Base-by-base conservation (phyloP, 2,797 vertebrate species). In the Malacoctenus gilli region DNA sequence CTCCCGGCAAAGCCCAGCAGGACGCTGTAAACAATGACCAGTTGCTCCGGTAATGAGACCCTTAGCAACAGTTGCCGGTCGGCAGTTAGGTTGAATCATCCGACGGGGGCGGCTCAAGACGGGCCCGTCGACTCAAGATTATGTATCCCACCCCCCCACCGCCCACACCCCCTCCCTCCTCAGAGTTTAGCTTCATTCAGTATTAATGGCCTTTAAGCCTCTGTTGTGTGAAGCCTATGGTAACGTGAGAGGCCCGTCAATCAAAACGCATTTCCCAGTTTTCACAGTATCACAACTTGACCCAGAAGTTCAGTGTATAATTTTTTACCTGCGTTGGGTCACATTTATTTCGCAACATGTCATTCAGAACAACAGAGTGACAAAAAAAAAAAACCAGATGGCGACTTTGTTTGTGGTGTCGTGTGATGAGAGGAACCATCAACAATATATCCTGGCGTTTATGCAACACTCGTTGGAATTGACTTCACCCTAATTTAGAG, bases 31-130 rank as follows among this genome's bases (percentile, higher is more conserved):
- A 90, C 91, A 89, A 63, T 57, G 78, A 64, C 44, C 37, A 35
- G 85, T 91, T 84, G 68, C 83, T 85, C 32, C 13, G 83, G 89
- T 87, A 88, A 89, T 79, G 0, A 73, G 79, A 86, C 75, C 85
- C 90, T 42, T 88, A 72, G 92, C 84, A 90, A 89, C 92, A 36
- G 85, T 39, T 60, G 72, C 83, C 51, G n/a, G n/a, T n/a, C n/a
- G n/a, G 50, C 63, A 64, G 71, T 58, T 31, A 44, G 48, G 69
- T 47, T 64, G 73, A 80, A 84, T 85, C 82, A 83, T 69, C 64
- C 57, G 80, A 81, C 82, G 79, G 42, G 67, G 59, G 67, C 44
- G 61, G 48, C 60, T 53, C 52, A 75, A 74, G 60, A 75, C 67
- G 66, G 77, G 71, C 68, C n/a, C 34, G 49, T 59, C 54, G 15